Evolutionary conservation across 2,888 invertebrate genomes (phyloP), one percentile per base, ranked within the genome.

Genomic region (Geophilus truncorum): DNA sequence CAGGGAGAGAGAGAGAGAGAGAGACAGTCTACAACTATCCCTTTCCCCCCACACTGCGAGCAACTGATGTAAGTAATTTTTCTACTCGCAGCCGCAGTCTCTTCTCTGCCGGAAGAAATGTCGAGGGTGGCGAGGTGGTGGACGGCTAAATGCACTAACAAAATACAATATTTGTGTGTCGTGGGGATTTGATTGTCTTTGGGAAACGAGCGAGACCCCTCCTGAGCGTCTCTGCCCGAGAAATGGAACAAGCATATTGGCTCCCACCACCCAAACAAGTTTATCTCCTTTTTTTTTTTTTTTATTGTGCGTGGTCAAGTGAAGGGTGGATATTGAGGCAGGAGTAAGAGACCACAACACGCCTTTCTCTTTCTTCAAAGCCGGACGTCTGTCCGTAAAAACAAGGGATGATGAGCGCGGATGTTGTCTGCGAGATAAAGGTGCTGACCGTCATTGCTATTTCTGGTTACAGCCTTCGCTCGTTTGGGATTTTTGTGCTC

Each of bases 81-180:
- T 62, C 57, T 62, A n/a, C n/a, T n/a, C n/a, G n/a, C n/a, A n/a
- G n/a, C 40, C 40, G 15, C 12, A 62, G 57, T 62, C 57, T 62
- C 57, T 18, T 62, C 57, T 62, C 57, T 62, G 21, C 57, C 57
- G 57, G 57, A 62, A 62, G 57, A 62, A 62, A 62, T 23, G 57
- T 62, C 21, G 57, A 23, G 23, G 23, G 57, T n/a, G n/a, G n/a
- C n/a, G n/a, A n/a, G n/a, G n/a, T n/a, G n/a, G 57, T 62, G 18
- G 57, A 62, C 57, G 23, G 57, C 57, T 62, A 62, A 62, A 62
- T 62, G 57, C 57, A 23, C 57, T 62, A 62, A 62, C 57, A 62
- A 62, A 62, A 62, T 62, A 62, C 57, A 62, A 62, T 62, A 62
- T 62, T 62, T 62, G 57, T 62, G 57, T 62, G 57, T 62, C 57